Percentiles rank a stretch among this genome's conserved stretches.
Conservation (phyloP, 2,797 vertebrate species). For the Mionectes olivaceus region DNA sequence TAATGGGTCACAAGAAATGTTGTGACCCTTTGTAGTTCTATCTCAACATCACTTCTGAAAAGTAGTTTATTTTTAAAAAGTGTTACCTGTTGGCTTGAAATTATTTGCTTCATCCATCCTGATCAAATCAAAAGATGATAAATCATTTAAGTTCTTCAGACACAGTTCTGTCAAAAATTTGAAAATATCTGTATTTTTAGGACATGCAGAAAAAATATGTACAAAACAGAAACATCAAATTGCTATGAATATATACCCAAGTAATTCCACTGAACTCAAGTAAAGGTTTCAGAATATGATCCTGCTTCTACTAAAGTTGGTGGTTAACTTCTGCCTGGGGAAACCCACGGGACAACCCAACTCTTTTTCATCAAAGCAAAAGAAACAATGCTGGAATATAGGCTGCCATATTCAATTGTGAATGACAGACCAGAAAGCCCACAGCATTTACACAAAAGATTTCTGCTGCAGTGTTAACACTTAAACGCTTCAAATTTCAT, state of each 20-base stretch:
- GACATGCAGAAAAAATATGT: not conserved
- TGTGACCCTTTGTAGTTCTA: not conserved
- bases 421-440: not conserved
- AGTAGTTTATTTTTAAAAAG: not conserved
- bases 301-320: not conserved
- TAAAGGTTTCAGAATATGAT: not conserved
- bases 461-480: not conserved
- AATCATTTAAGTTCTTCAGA: constrained; percentile 93
- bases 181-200: constrained; percentile 51
- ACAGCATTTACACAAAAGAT: not conserved
- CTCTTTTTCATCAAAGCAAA: not conserved
- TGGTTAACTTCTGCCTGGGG: not conserved
- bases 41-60: constrained; percentile 3
- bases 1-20: not conserved
- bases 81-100: constrained; percentile 93
- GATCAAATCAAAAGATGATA: constrained; percentile 91
- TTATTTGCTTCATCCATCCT: constrained; percentile 92
- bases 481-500: not conserved
- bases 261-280: not conserved
- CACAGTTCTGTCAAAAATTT: constrained; percentile 88
- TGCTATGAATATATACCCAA: not conserved
- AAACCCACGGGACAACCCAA: not conserved
- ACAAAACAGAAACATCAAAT: not conserved
- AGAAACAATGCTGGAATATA: not conserved
- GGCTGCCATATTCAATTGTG: not conserved